A percentile compares a stretch with the other conserved stretches of the same genome.
Evolutionary conservation across 1,140 invertebrate species (phyloP).

Genomic region (Bombus difficillimus): DNA sequence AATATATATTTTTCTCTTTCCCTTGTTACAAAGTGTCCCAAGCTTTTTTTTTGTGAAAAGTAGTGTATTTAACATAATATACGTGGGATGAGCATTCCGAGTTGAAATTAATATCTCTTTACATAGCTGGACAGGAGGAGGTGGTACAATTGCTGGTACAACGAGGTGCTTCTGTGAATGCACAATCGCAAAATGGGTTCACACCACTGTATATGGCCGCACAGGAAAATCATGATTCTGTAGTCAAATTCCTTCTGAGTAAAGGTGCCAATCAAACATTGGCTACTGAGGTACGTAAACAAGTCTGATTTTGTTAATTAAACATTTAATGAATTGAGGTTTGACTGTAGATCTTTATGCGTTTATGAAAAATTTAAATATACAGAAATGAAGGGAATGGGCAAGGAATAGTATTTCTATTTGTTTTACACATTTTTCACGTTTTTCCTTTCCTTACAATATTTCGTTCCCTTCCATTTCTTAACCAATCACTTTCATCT

Average conservation of each 20-base stretch:
- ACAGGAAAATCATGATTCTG: slow-evolving; percentile 98
- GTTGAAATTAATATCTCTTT: slow-evolving; percentile 64
- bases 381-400: not conserved
- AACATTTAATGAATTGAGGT: not conserved
- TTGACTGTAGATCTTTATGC: no score
- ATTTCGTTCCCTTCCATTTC: no score
- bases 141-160: slow-evolving; percentile 95
- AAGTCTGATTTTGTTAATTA: not conserved
- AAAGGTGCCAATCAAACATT: slow-evolving; percentile 98
- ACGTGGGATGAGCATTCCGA: slow-evolving; percentile 34
- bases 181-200: slow-evolving; percentile 98
- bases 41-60: not conserved
- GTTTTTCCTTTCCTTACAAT: no score
- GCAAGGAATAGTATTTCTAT: not conserved
- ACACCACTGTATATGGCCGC: slow-evolving; percentile 99
- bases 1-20: not conserved
- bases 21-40: not conserved
- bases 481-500: no score
- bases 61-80: not conserved
- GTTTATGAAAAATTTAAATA: no score
- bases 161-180: slow-evolving; percentile 96
- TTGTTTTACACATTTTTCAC: no score
- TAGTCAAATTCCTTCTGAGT: slow-evolving; percentile 95
- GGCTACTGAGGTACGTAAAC: slow-evolving; percentile 92
- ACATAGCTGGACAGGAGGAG: slow-evolving; percentile 94